phyloP scores from a whole-genome alignment of 2,888 invertebrate genomes.

The Taenaris catops region DNA sequence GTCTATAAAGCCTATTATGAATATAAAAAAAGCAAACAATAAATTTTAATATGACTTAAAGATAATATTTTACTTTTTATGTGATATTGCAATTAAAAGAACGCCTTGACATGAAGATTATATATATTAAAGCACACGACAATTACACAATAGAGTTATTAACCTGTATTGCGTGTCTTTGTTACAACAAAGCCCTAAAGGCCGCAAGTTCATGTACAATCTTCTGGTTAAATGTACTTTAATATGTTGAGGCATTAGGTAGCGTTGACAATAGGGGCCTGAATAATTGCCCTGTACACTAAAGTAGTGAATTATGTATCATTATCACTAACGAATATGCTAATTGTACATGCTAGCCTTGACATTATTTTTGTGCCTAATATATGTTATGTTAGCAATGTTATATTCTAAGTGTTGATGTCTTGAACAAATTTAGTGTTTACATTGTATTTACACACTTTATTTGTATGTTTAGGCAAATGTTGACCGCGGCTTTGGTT shows the following conservation, averaged over 20 bases:
- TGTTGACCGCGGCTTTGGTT: too few relatives aligned
- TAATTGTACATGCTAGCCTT: slow-evolving; percentile 47
- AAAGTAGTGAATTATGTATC: slow-evolving; percentile 30
- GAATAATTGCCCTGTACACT: slow-evolving; percentile 31
- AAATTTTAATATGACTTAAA: too few relatives aligned
- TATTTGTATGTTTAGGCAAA: slow-evolving; percentile 1
- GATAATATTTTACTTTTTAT: too few relatives aligned
- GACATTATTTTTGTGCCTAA: slow-evolving; percentile 51
- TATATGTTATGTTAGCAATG: slow-evolving; percentile 28
- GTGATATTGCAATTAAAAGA: too few relatives aligned
- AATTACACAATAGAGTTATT: slow-evolving; percentile 10
- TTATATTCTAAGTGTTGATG: too few relatives aligned
- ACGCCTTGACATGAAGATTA: too few relatives aligned
- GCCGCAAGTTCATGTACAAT: slow-evolving; percentile 10
- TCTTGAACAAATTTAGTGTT: too few relatives aligned
- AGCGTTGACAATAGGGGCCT: slow-evolving; percentile 32
- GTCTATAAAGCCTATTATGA: too few relatives aligned
- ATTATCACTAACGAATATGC: slow-evolving; percentile 48
- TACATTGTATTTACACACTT: background rate
- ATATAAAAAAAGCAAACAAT: too few relatives aligned
- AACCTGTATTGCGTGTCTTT: slow-evolving; percentile 5
- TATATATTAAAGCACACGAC: slow-evolving; percentile 2
- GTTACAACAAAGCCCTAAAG: slow-evolving; percentile 8
- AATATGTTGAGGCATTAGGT: slow-evolving; percentile 15
- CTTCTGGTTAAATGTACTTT: slow-evolving; percentile 6